phyloP scores from a whole-genome alignment of 23 tunicate genomes.

The Halocynthia aurantium region DNA sequence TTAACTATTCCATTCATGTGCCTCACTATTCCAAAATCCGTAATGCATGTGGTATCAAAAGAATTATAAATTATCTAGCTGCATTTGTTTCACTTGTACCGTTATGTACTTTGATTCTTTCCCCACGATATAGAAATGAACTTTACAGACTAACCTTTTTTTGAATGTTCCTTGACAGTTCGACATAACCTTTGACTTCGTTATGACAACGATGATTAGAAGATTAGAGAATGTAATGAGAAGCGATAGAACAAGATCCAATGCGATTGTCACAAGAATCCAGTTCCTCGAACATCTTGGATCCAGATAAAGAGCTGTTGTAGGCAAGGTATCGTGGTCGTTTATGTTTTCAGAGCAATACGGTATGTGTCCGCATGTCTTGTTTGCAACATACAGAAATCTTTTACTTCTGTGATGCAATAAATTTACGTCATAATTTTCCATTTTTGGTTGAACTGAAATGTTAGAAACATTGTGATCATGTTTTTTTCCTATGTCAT shows the following conservation, averaged over 20 bases:
- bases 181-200: neutral
- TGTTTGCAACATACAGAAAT: neutral
- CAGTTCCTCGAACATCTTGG: neutral
- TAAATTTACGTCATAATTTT: too few species aligned
- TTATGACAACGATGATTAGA: neutral
- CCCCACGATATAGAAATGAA: too few species aligned
- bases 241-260: neutral
- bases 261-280: neutral
- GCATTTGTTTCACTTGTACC: too few species aligned
- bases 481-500: too few species aligned
- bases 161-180: slow-evolving; percentile 5
- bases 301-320: neutral
- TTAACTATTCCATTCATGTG: too few species aligned
- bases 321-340: neutral
- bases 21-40: too few species aligned
- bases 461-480: too few species aligned
- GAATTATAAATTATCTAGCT: too few species aligned
- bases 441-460: too few species aligned
- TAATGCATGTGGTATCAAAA: too few species aligned
- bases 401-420: slow-evolving; percentile 1
- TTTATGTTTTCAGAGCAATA: neutral
- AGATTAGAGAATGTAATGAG: neutral
- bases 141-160: neutral
- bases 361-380: slow-evolving; percentile 5
- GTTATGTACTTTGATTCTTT: too few species aligned